phyloP scores from a whole-genome alignment of 2,888 invertebrate species.

The Pasiphila rectangulata region DNA sequence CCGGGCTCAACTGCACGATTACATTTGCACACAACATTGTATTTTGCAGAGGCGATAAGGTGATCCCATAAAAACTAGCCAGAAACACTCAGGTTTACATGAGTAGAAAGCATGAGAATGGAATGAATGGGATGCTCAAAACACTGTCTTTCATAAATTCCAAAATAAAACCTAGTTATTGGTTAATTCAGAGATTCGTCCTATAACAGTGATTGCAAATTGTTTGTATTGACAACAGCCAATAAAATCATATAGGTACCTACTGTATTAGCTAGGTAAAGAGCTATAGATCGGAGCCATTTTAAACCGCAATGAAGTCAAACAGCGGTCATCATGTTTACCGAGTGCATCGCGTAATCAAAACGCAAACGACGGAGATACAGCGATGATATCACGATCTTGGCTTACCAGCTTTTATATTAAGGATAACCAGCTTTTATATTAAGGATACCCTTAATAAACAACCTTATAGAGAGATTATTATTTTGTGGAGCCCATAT shows the following conservation, averaged over 20 bases:
- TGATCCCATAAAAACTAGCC: background rate
- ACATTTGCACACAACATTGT: slow-evolving; percentile 35
- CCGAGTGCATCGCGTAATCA: slow-evolving; percentile 29
- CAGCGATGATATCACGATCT: slow-evolving; percentile 44
- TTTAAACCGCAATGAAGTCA: slow-evolving; percentile 19
- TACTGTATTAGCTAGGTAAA: no score
- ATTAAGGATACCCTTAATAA: no score
- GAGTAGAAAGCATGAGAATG: no score
- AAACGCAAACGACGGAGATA: slow-evolving; percentile 23
- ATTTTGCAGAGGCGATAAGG: slow-evolving; percentile 6
- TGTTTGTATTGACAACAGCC: no score
- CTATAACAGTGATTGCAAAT: no score
- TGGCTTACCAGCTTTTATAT: slow-evolving; percentile 32
- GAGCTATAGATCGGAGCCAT: slow-evolving; percentile 24
- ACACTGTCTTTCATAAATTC: no score
- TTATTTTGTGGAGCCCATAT: slow-evolving; percentile 19
- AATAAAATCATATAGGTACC: no score
- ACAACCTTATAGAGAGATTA: slow-evolving; percentile 16
- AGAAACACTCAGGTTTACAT: background rate
- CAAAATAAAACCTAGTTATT: no score
- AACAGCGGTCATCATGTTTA: slow-evolving; percentile 28
- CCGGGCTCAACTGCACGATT: slow-evolving; percentile 41
- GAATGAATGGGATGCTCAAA: no score
- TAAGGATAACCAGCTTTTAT: no score
- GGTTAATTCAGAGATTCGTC: no score